These are phyloP conservation scores for Chloromyia formosa DNA, from an alignment of 2,888 invertebrate genomes.

Conservation along the genomic window DNA sequence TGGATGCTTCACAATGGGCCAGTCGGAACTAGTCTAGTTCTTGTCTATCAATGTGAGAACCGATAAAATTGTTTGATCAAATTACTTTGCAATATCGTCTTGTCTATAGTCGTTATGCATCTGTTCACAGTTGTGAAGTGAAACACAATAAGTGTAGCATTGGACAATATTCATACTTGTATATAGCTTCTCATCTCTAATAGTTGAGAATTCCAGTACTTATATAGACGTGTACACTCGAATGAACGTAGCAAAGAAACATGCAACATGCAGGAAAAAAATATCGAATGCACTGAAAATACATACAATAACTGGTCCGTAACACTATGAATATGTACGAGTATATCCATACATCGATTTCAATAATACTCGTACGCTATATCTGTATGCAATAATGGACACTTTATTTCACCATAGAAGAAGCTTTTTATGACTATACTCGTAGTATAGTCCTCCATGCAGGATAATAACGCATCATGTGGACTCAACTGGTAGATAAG, in stretches of 20 bases:
- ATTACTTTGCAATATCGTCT: conserved; percentile 12
- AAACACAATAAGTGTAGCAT: conserved; percentile 11
- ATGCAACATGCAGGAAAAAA: not conserved
- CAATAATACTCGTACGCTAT: too few species aligned
- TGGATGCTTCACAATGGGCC: not conserved
- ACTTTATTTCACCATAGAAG: too few species aligned
- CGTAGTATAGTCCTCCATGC: too few species aligned
- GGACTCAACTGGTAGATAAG: too few species aligned
- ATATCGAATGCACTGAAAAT: conserved; percentile 25
- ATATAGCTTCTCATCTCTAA: too few species aligned
- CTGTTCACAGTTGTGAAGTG: not conserved
- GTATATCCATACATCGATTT: too few species aligned
- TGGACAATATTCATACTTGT: not conserved
- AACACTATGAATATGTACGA: too few species aligned
- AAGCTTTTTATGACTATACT: too few species aligned
- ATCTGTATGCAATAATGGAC: too few species aligned
- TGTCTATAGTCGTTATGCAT: not conserved
- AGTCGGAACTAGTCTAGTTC: not conserved
- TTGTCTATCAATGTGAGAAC: conserved; percentile 11
- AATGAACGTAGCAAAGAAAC: too few species aligned
- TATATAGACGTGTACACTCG: not conserved
- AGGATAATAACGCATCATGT: too few species aligned
- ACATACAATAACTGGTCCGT: conserved; percentile 1
- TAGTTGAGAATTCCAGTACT: not conserved
- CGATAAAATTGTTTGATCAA: conserved; percentile 16